These are phyloP conservation scores for Agrilus planipennis DNA, from an alignment of 1,140 invertebrate genomes.

Conservation along the genomic window DNA sequence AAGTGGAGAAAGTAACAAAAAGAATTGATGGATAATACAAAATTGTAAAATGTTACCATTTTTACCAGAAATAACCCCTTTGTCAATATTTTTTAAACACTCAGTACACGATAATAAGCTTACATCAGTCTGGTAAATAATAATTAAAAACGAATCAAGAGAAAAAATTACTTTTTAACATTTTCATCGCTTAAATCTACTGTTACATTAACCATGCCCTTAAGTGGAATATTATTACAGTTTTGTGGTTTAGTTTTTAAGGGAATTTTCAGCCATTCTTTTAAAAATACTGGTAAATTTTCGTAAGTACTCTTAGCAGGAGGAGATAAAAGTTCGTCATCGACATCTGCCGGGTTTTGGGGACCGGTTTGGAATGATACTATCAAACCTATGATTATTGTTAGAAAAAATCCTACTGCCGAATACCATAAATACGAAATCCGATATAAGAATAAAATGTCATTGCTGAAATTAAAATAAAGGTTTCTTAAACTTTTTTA, in stretches of 20 bases:
- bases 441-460: conserved; percentile 40
- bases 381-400: conserved; percentile 48
- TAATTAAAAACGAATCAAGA: too few species aligned
- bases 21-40: too few species aligned
- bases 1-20: too few species aligned
- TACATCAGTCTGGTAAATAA: too few species aligned
- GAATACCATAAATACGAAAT: conserved; percentile 68
- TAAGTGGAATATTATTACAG: conserved; percentile 2
- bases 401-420: conserved; percentile 46
- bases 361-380: conserved; percentile 49
- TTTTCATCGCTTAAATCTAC: conserved; percentile 8
- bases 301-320: conserved; percentile 32
- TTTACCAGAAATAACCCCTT: too few species aligned
- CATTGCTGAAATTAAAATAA: conserved; percentile 12
- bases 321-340: conserved; percentile 42
- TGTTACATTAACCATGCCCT: conserved; percentile 4
- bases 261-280: conserved; percentile 15
- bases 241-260: conserved; percentile 6
- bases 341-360: conserved; percentile 39
- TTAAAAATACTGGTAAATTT: conserved; percentile 11
- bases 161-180: too few species aligned
- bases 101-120: too few species aligned
- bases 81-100: too few species aligned
- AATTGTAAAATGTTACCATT: too few species aligned
- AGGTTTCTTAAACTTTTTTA: neutral